A percentile compares a stretch with the other conserved stretches of the same genome.
phyloP scores from a whole-genome alignment of 2,888 invertebrate genomes.

The Sarcophaga variegata region DNA sequence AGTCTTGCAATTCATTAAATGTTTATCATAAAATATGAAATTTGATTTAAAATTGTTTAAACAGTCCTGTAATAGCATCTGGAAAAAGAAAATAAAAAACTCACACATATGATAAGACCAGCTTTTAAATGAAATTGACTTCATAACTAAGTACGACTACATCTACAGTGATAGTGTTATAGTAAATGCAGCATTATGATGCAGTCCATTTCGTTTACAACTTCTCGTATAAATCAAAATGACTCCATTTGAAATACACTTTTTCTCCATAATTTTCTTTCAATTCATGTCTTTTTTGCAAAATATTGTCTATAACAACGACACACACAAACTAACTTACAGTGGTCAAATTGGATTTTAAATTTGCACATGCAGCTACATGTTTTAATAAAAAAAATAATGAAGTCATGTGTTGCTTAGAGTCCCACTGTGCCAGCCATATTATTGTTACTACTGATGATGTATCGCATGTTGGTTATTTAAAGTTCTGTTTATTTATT shows the following conservation, averaged over 20 bases:
- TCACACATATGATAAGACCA: background rate
- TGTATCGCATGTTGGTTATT: slow-evolving; percentile 45
- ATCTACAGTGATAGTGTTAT: background rate
- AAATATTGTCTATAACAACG: background rate
- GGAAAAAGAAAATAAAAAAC: no score
- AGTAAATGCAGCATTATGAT: slow-evolving; percentile 10
- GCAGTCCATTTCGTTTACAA: slow-evolving; percentile 61
- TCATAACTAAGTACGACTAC: background rate
- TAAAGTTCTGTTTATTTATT: slow-evolving; percentile 56
- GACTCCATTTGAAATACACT: slow-evolving; percentile 41
- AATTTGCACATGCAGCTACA: background rate
- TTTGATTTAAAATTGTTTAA: no score
- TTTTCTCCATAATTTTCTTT: background rate
- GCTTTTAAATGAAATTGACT: slow-evolving; percentile 51
- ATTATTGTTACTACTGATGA: background rate
- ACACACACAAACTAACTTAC: no score
- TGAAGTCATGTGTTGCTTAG: no score
- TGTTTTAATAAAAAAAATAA: no score
- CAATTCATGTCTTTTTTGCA: background rate
- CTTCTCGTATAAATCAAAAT: slow-evolving; percentile 58
- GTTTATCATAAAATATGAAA: no score
- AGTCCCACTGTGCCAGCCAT: slow-evolving; percentile 2
- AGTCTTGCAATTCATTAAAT: no score
- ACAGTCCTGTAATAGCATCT: no score
- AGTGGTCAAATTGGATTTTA: no score